Evolutionary conservation across 2,113 vertebrate species (phyloP).

Genomic region (Microcebus ravelobensis): DNA sequence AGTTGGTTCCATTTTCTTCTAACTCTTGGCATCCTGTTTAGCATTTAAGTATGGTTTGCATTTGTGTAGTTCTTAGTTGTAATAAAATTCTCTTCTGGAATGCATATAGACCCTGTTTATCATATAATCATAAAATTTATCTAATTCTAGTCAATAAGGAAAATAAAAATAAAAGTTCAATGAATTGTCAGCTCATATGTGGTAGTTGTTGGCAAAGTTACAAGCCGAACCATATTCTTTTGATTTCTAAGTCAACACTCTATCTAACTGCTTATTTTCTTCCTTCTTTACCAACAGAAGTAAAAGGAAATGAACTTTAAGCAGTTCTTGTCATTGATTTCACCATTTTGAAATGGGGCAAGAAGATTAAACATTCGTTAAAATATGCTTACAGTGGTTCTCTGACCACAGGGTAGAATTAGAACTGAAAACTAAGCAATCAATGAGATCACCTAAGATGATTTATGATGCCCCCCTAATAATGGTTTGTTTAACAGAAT

Average conservation of each 20-base stretch:
- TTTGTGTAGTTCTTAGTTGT: background rate
- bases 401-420: background rate
- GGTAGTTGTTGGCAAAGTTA: background rate
- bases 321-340: background rate
- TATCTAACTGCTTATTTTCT: background rate
- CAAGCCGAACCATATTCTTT: background rate
- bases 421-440: background rate
- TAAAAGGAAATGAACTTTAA: background rate
- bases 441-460: background rate
- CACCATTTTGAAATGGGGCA: background rate
- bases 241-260: background rate
- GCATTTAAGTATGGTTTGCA: background rate
- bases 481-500: slow-evolving; percentile 18
- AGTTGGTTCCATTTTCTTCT: background rate
- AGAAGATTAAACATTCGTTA: background rate
- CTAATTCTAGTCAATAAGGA: background rate
- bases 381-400: background rate
- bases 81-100: background rate
- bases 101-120: background rate
- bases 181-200: background rate
- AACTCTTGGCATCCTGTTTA: background rate
- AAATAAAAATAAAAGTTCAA: background rate
- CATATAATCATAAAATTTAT: background rate
- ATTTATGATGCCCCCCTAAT: background rate
- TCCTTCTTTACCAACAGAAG: background rate